Base-by-base conservation (phyloP, 1,140 invertebrate species). In the Brachystomella parvula region DNA sequence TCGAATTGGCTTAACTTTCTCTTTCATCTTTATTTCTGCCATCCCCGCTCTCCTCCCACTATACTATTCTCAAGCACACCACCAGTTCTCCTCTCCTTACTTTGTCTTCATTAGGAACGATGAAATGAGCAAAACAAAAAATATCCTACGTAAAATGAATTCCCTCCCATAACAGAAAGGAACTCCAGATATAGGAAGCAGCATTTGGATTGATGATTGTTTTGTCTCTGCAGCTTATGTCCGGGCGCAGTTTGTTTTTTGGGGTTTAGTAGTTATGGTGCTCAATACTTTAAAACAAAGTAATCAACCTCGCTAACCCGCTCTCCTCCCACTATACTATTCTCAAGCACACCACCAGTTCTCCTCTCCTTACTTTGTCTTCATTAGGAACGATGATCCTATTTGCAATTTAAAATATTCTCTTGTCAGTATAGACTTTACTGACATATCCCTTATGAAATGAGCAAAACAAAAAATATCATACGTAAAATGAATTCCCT, bases 1-100 rank as follows among this genome's bases (percentile, higher is more conserved):
- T 53, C n/a, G 49, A 53, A 53, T 53, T 53, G 49, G 49, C 49
- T 53, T 53, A n/a, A n/a, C n/a, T n/a, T n/a, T n/a, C n/a, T n/a
- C n/a, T n/a, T n/a, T n/a, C n/a, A n/a, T n/a, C n/a, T n/a, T n/a
- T n/a, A n/a, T n/a, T n/a, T n/a, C n/a, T n/a, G n/a, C n/a, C n/a
- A n/a, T n/a, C n/a, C n/a, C n/a, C n/a, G n/a, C n/a, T 53, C 49
- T 53, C 35, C 35, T 39, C 19, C 19, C 35, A 39, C 6, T 9
- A 6, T 19, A 39, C 35, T 9, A 19, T n/a, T n/a, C 35, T 6
- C 6, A 39, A 39, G 49, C 6, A 53, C 9, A 53, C 9, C 12
- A 53, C 6, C 3, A 26, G 49, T 6, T 24, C 9, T 53, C 6
- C 49, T 17, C 24, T 53, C 24, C 49, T 24, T 24, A 53, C 12